Conservation (phyloP, 2,113 vertebrate species). For the Apodemus sylvaticus region DNA sequence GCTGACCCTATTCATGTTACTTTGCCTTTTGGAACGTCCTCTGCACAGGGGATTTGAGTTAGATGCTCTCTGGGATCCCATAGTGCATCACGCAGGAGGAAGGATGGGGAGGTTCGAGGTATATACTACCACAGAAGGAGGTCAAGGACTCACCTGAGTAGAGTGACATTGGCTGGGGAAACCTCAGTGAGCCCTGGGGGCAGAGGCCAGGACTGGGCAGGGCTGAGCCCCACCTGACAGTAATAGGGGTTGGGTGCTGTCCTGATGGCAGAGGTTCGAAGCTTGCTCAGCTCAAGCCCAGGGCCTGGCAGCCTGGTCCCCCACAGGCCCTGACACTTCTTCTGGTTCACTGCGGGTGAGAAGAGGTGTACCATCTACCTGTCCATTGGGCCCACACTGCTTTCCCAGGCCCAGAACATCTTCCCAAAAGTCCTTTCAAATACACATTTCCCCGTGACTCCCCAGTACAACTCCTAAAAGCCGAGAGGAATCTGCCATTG, state of each 20-base stretch:
- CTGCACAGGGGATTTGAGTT: not conserved
- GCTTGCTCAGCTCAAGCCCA: constrained; percentile 94
- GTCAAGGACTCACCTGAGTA: constrained; percentile 88
- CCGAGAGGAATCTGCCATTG: not conserved
- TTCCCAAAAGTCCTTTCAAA: not conserved
- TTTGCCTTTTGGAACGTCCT: not conserved
- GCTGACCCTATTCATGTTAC: not conserved
- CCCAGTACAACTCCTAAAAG: not conserved
- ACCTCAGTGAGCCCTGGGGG: constrained; percentile 91
- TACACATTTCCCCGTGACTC: not conserved
- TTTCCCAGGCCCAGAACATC: not conserved
- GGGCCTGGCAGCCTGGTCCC: constrained; percentile 89
- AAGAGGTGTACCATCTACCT: not conserved
- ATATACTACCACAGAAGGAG: not conserved
- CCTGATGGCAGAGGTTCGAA: constrained; percentile 93
- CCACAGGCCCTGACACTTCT: constrained; percentile 90
- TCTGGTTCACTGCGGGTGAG: constrained; percentile 90
- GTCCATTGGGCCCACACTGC: not conserved
- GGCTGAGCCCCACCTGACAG: constrained; percentile 89
- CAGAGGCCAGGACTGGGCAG: constrained; percentile 58
- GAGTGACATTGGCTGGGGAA: constrained; percentile 92
- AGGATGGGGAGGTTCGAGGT: not conserved
- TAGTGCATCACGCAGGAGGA: not conserved
- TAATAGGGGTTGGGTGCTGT: constrained; percentile 97
- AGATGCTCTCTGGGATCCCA: not conserved